Percentiles rank a stretch among this genome's conserved stretches.
Conservation (phyloP, 2,888 invertebrate genomes). For the Cheilosia vernalis region DNA sequence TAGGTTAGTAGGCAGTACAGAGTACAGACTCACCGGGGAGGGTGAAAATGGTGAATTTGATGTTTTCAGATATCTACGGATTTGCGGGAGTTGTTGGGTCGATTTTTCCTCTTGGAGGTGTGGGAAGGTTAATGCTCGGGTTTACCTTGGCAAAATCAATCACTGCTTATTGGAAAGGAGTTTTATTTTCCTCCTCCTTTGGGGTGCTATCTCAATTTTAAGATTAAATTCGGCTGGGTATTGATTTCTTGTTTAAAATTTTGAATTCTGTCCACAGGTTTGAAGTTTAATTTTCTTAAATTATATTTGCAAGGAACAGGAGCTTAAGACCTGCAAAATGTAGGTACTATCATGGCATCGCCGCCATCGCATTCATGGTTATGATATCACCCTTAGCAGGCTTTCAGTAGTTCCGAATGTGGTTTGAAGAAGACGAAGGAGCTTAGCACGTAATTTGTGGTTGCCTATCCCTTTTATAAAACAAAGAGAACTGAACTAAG, state of each 20-base stretch:
- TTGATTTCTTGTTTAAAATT: background rate
- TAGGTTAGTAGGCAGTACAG: slow-evolving; percentile 64
- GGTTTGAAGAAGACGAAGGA: no score
- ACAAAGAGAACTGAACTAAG: no score
- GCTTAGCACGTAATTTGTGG: no score
- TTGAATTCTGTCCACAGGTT: no score
- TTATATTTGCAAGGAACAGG: no score
- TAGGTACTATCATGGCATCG: no score
- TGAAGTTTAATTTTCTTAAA: no score
- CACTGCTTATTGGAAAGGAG: slow-evolving; percentile 35
- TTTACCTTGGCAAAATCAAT: slow-evolving; percentile 52
- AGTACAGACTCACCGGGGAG: slow-evolving; percentile 1
- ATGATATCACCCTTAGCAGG: no score
- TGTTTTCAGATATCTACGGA: slow-evolving; percentile 27
- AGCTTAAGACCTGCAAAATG: no score
- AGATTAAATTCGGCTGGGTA: background rate
- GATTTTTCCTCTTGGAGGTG: slow-evolving; percentile 8
- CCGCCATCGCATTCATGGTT: no score
- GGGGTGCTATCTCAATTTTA: background rate
- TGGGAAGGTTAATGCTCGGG: slow-evolving; percentile 19
- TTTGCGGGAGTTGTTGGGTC: slow-evolving; percentile 31
- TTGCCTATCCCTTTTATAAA: no score
- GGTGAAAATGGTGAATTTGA: slow-evolving; percentile 7
- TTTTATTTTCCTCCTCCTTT: background rate
- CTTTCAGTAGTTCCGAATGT: no score